Evolutionary conservation across 2,113 vertebrate genomes (phyloP).

Genomic region (Mesocricetus auratus): DNA sequence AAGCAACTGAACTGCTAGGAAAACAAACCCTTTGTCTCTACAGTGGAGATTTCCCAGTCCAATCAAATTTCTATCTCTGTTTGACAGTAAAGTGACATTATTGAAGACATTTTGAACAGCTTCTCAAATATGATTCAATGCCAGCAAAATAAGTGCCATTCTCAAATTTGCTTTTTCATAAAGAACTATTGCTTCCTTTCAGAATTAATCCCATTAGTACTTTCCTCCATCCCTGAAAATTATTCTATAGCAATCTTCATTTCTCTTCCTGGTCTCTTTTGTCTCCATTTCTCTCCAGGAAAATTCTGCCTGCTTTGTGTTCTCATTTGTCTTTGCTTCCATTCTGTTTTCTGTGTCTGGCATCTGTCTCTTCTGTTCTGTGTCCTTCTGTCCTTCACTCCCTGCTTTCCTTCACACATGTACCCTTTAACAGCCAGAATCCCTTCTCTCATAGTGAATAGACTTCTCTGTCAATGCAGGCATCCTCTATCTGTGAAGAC

Average conservation of each 20-base stretch:
- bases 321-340: not conserved
- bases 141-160: not conserved
- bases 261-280: not conserved
- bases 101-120: not conserved
- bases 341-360: not conserved
- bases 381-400: not conserved
- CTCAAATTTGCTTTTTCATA: not conserved
- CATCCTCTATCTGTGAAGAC: not conserved
- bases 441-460: not conserved
- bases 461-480: not conserved
- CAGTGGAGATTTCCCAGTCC: not conserved
- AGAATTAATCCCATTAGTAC: not conserved
- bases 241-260: not conserved
- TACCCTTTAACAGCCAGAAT: not conserved
- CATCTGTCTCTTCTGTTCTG: not conserved
- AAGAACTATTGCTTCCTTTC: conserved; percentile 12
- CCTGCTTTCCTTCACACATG: not conserved
- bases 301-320: not conserved
- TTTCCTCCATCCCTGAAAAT: not conserved
- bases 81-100: not conserved
- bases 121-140: not conserved
- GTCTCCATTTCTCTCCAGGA: not conserved
- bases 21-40: not conserved
- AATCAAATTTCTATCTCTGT: conserved; percentile 35
- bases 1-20: not conserved